These are phyloP conservation scores for Pardalotus punctatus DNA, from an alignment of 2,113 vertebrate genomes.

Conservation along the genomic window DNA sequence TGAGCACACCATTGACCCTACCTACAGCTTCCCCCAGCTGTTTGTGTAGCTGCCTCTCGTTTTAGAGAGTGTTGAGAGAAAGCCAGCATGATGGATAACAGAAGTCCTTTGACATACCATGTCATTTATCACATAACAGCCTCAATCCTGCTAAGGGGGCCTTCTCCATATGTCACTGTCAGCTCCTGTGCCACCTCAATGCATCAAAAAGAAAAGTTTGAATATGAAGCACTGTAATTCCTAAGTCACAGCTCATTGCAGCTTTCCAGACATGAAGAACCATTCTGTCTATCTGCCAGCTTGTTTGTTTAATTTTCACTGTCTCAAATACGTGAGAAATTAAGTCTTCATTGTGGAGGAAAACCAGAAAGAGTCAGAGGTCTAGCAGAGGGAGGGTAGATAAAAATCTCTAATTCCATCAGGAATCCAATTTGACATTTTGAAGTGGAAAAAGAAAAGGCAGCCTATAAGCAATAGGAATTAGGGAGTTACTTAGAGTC, in stretches of 20 bases:
- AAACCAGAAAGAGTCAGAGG: conserved; percentile 13
- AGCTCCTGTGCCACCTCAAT: conserved; percentile 56
- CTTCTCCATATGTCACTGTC: conserved; percentile 79
- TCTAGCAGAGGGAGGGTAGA: neutral
- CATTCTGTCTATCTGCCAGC: conserved; percentile 48
- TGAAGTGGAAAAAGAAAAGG: conserved; percentile 11
- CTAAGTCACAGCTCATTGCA: conserved; percentile 60
- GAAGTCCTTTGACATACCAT: conserved; percentile 73
- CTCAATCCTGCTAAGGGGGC: conserved; percentile 66
- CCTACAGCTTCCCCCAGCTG: neutral
- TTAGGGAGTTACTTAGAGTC: neutral
- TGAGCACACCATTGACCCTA: neutral
- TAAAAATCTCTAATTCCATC: conserved; percentile 29
- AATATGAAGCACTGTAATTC: conserved; percentile 68
- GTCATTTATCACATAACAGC: conserved; percentile 79
- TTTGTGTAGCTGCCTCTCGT: neutral
- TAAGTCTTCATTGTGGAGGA: conserved; percentile 14
- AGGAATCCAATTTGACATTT: neutral
- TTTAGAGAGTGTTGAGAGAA: conserved; percentile 21
- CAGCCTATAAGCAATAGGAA: neutral
- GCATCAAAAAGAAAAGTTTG: conserved; percentile 75
- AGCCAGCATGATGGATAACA: conserved; percentile 77
- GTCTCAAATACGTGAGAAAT: conserved; percentile 30
- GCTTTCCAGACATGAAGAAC: conserved; percentile 30
- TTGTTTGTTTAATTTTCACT: conserved; percentile 64